Evolutionary conservation across 2,113 vertebrate genomes (phyloP), one percentile per base, ranked within the genome.

Genomic region (Catharus bicknelli): DNA sequence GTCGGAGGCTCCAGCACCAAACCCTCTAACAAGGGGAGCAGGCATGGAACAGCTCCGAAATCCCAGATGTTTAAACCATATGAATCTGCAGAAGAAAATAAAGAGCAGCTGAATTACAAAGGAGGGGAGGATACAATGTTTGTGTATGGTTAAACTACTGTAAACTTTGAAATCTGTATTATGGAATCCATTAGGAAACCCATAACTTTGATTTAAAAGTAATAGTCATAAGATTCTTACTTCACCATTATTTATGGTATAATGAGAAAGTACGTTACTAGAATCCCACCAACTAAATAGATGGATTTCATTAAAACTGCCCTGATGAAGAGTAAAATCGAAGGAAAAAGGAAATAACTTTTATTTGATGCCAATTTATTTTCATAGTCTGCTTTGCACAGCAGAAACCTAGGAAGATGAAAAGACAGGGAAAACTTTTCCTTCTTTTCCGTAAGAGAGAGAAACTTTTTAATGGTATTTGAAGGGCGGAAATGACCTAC

Each of bases 91-190:
- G 62, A 81, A 78, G 93, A 96, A 96, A 97, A 95, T 95, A 84
- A 93, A 79, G 91, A 94, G 82, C 97, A 96, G 85, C 77, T 95
- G 88, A 92, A 68, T 93, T 92, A 92, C 91, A 92, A 69, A 95
- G 76, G 61, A 86, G 87, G 76, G 85, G 90, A 93, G 76, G 72
- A 76, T 66, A 89, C 64, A 91, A 80, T 91, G 88, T 92, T 95
- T 96, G 90, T 90, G 81, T 95, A 95, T 92, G 94, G 78, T 95
- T 84, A 95, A 95, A 97, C 88, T 90, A 85, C 89, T 95, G 93
- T 83, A 95, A 95, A 95, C 94, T 97, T 96, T 96, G 83, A 97
- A 96, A 95, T 93, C 82, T 87, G 55, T 85, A 93, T 90, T 93
- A 86, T 78, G 86, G 62, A 96, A 77, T 81, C 36, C 63, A 84